Base-by-base conservation (phyloP, 2,113 vertebrate genomes). In the Mesembrinibis cayennensis region DNA sequence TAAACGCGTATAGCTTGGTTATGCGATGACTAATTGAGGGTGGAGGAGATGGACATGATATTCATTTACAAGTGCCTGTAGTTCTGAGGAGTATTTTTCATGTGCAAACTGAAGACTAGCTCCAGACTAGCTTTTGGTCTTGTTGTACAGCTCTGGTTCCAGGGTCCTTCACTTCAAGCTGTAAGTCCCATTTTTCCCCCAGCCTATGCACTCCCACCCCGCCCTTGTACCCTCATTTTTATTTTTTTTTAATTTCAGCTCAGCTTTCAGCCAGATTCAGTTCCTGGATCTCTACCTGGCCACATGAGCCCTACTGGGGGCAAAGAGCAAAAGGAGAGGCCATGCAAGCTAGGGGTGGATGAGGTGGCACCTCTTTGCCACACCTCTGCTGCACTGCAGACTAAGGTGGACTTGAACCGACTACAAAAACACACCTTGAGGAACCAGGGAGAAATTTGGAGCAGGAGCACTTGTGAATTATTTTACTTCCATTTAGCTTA, bases 41-140 rank as follows among this genome's bases (percentile, higher is more conserved):
- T 96, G 96, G 95, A 97, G 96, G 93, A 97, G 97, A 97, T 97
- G 96, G 95, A 96, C 95, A 95, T 3, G 95, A 97, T 97, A 97
- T 73, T 96, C 89, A 83, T 95, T 96, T 94, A 85, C 95, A 95
- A 97, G 84, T 86, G 89, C 79, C 74, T 88, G 3, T 90, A 93
- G 91, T 96, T 96, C 93, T 67, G 38, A 95, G 77, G 8, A 95
- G 49, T 59, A 52, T 66, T 96, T 94, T 93, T 94, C 91, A 70
- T 63, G 74, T 70, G 81, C 58, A 94, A 45, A 94, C 58, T 72
- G 79, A 74, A 62, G 58, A 77, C 69, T 55, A 34, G 2, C 65
- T 74, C 44, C 38, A 52, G 76, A 77, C 45, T 16, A 47, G 29
- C 25, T 25, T 12, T 69, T 3, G 0, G 34, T 40, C 58, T 79